Conservation (phyloP, 1,140 invertebrate species). For the Aphis gossypii region DNA sequence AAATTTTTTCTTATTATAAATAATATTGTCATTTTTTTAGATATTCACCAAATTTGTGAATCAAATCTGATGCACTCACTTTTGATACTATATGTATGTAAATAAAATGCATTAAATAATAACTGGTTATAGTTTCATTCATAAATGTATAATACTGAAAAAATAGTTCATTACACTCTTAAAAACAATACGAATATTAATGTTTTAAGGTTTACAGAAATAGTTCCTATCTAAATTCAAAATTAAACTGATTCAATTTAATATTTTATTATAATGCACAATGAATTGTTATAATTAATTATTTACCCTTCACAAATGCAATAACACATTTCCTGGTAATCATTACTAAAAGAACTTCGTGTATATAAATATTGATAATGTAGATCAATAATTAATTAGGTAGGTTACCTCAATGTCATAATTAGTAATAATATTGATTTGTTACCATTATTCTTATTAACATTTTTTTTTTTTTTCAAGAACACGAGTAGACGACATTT, state of each 20-base stretch:
- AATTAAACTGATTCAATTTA: background rate
- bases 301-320: background rate
- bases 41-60: background rate
- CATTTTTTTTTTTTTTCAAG: background rate
- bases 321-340: conserved; percentile 3
- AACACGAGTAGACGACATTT: background rate
- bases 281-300: background rate
- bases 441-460: background rate
- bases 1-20: background rate
- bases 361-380: background rate
- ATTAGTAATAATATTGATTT: conserved; percentile 8
- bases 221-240: background rate
- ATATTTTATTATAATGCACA: background rate
- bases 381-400: background rate
- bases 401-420: conserved; percentile 42
- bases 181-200: background rate
- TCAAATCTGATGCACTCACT: background rate
- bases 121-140: background rate
- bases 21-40: background rate
- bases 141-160: background rate
- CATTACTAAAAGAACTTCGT: background rate
- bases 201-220: background rate
- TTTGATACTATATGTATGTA: background rate
- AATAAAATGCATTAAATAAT: background rate
- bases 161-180: background rate